These are phyloP conservation scores for Protobothrops flavoviridis DNA, from an alignment of 2,113 vertebrate genomes.

Conservation along the genomic window DNA sequence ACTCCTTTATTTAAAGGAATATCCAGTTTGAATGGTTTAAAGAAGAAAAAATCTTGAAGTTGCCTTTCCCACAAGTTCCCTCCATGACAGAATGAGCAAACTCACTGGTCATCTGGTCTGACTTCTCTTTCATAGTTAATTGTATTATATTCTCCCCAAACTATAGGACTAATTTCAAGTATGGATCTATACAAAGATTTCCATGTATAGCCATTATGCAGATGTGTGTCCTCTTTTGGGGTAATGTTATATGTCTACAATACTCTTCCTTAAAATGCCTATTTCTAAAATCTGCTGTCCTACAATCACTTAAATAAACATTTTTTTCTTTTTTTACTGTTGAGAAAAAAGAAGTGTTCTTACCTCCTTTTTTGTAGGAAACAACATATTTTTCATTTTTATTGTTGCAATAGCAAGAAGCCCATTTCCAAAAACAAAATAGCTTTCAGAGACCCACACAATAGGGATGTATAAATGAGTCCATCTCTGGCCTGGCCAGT, in stretches of 20 bases:
- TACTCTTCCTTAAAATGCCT: neutral
- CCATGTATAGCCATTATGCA: neutral
- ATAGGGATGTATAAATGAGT: slow-evolving; percentile 56
- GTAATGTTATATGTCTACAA: neutral
- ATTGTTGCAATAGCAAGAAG: slow-evolving; percentile 43
- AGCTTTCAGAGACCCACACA: slow-evolving; percentile 46
- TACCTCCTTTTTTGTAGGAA: slow-evolving; percentile 27
- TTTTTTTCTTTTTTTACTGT: slow-evolving; percentile 16
- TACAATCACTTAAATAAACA: neutral
- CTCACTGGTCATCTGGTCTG: neutral
- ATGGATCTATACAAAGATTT: too few relatives aligned
- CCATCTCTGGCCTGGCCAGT: slow-evolving; percentile 50
- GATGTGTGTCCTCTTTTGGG: neutral
- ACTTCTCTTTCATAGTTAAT: neutral
- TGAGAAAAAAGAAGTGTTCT: slow-evolving; percentile 34
- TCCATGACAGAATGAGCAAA: neutral
- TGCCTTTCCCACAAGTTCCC: neutral
- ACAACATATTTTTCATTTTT: slow-evolving; percentile 48
- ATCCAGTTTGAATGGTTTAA: neutral
- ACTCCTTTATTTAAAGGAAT: neutral
- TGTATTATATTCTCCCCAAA: neutral
- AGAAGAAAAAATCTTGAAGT: neutral
- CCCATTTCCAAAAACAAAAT: slow-evolving; percentile 54
- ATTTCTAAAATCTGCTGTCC: neutral
- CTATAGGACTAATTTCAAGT: neutral